Evolutionary conservation across 53 echinoderm and acorn worm genomes (phyloP).

Genomic region (Stichopus horrens): DNA sequence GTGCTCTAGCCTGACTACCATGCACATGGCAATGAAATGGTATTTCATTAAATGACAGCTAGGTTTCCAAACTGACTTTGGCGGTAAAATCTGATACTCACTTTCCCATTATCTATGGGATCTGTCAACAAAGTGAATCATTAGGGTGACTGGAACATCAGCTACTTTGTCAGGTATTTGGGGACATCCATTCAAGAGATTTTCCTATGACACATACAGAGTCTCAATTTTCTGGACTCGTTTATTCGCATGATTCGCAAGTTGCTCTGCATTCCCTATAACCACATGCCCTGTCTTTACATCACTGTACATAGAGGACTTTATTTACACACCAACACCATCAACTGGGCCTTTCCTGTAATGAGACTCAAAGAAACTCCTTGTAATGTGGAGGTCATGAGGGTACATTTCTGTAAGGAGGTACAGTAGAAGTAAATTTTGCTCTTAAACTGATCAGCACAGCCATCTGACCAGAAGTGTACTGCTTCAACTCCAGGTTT

Average conservation of each 20-base stretch:
- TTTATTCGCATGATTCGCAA: conserved; percentile 7
- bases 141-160: conserved; percentile 4
- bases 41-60: not conserved
- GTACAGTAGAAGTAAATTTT: conserved; percentile 25
- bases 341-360: conserved; percentile 31
- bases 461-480: conserved; percentile 53
- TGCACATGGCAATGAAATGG: not conserved
- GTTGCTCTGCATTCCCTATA: not conserved
- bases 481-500: not conserved
- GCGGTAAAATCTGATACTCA: not conserved
- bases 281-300: not conserved
- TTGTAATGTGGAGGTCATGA: not conserved
- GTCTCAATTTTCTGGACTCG: not conserved
- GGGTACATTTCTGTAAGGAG: not conserved
- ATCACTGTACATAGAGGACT: conserved; percentile 38
- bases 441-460: conserved; percentile 46
- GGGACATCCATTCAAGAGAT: not conserved
- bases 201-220: not conserved
- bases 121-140: conserved; percentile 36
- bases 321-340: conserved; percentile 39
- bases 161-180: conserved; percentile 19
- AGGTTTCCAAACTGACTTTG: conserved; percentile 8
- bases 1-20: not conserved
- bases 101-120: conserved; percentile 5
- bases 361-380: conserved; percentile 17